These are phyloP conservation scores for Elaphurus davidianus DNA, from an alignment of 2,113 vertebrate genomes.

Conservation along the genomic window DNA sequence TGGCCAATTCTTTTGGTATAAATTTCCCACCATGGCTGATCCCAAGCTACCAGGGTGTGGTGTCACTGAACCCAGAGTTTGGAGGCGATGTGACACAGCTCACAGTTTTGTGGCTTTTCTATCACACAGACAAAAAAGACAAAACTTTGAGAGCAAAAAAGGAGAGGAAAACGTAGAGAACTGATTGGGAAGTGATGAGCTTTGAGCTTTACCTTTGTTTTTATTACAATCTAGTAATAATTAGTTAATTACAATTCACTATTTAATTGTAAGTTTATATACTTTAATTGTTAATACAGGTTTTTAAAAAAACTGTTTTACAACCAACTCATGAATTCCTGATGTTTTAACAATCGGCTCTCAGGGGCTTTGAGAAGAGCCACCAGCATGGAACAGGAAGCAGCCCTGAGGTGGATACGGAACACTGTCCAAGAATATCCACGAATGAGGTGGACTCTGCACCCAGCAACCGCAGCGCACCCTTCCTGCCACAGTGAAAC, in stretches of 20 bases:
- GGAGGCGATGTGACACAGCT: neutral
- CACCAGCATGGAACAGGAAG: rapidly evolving
- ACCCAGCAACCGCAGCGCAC: no score
- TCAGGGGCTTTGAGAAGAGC: no score
- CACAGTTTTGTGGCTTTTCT: neutral
- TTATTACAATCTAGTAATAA: neutral
- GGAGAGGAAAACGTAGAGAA: neutral
- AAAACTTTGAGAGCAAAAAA: neutral
- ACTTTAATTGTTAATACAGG: neutral
- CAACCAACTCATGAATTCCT: neutral
- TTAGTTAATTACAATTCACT: neutral
- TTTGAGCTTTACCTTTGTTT: neutral
- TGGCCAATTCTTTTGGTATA: neutral
- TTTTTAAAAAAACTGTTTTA: neutral
- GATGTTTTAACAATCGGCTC: neutral
- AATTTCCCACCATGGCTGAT: neutral
- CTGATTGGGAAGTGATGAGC: neutral
- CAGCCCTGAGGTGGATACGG: rapidly evolving
- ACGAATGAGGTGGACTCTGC: neutral
- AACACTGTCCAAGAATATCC: rapidly evolving
- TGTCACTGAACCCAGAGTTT: neutral
- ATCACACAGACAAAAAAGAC: neutral
- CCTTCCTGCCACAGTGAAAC: neutral
- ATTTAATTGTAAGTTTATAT: neutral
- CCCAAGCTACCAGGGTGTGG: neutral